Conservation (phyloP, 1,140 invertebrate species). For the Conus ventricosus region DNA sequence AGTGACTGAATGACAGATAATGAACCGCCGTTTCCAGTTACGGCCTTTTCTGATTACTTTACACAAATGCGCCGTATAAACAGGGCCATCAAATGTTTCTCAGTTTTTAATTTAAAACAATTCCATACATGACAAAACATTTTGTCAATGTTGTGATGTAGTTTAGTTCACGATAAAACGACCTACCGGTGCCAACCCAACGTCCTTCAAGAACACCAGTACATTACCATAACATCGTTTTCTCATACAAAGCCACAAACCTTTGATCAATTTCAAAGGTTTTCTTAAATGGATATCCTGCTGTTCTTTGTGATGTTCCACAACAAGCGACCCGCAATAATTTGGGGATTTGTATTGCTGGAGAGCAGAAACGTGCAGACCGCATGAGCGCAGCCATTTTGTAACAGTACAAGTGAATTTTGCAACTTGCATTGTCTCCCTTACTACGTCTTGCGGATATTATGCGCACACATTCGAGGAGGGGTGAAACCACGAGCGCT, state of each 20-base stretch:
- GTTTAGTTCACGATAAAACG: neutral
- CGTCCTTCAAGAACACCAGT: conserved; percentile 29
- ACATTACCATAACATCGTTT: neutral
- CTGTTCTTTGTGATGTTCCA: neutral
- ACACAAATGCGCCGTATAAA: too few relatives aligned
- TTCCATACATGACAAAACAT: too few relatives aligned
- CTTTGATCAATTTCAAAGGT: neutral
- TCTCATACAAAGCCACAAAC: neutral
- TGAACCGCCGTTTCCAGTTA: too few relatives aligned
- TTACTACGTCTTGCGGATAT: neutral
- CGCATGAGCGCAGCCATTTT: conserved; percentile 39
- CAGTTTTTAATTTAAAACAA: too few relatives aligned
- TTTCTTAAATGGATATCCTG: neutral
- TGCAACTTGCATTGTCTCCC: neutral
- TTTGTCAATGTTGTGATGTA: too few relatives aligned
- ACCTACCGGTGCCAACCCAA: neutral
- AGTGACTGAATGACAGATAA: too few relatives aligned
- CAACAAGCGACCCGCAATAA: conserved; percentile 7
- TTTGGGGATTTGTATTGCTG: conserved; percentile 15
- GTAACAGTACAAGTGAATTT: neutral
- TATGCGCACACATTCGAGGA: too few relatives aligned
- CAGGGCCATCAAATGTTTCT: too few relatives aligned
- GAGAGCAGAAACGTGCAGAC: conserved; percentile 27
- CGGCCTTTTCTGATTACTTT: too few relatives aligned
- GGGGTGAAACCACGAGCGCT: too few relatives aligned